A percentile compares a stretch with the other conserved stretches of the same genome.
Evolutionary conservation across 2,113 vertebrate genomes (phyloP).

Genomic region (Pterocles orientalis): DNA sequence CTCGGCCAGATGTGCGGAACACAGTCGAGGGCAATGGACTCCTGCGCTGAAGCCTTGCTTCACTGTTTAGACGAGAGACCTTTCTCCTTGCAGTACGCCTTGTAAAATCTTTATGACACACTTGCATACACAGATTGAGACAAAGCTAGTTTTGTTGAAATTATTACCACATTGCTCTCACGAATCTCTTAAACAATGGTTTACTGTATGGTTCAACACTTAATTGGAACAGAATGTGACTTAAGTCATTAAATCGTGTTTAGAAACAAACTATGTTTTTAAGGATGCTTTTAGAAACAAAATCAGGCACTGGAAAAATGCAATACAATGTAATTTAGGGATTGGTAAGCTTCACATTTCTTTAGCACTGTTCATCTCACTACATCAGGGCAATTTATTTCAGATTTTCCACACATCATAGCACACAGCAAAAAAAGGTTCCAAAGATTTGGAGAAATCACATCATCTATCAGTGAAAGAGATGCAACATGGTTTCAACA

Average conservation of each 20-base stretch:
- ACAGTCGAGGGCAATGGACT: not conserved
- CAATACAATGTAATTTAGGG: not conserved
- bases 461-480: not conserved
- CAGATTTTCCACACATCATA: not conserved
- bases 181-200: conserved; percentile 16
- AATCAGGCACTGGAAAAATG: not conserved
- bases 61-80: not conserved
- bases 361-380: not conserved
- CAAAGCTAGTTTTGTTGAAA: conserved; percentile 27
- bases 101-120: not conserved
- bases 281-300: not conserved
- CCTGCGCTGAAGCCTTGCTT: not conserved
- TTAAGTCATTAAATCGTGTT: not conserved
- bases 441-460: not conserved
- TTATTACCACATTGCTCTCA: not conserved
- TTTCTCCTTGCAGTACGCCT: not conserved
- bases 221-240: conserved; percentile 20
- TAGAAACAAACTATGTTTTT: not conserved
- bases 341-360: not conserved
- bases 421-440: not conserved
- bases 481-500: not conserved
- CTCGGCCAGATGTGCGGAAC: not conserved
- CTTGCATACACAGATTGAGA: not conserved
- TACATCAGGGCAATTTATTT: not conserved
- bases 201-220: conserved; percentile 28